phyloP scores from a whole-genome alignment of 1,140 invertebrate genomes.

The Drosophila nigrodunni region DNA sequence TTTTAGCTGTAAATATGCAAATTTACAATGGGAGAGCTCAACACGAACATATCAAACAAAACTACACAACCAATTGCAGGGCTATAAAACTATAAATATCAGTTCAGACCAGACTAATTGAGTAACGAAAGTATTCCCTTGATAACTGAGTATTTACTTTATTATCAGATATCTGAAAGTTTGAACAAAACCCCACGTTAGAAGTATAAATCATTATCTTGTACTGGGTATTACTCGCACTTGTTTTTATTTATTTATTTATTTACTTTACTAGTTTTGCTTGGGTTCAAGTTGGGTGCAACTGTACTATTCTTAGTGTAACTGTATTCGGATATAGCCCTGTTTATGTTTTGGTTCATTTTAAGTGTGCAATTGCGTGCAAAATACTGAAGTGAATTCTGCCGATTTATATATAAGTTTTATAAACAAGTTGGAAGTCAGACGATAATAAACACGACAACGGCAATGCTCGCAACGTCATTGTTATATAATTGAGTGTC shows the following conservation, averaged over 20 bases:
- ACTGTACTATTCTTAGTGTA: not conserved
- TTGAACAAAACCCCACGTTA: not conserved
- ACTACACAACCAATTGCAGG: too few species aligned
- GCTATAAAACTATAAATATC: too few species aligned
- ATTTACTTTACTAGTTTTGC: conserved; percentile 29
- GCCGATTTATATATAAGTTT: conserved; percentile 25
- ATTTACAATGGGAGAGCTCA: too few species aligned
- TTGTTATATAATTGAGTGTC: conserved; percentile 61
- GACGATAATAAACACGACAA: conserved; percentile 66
- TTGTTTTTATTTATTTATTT: conserved; percentile 50
- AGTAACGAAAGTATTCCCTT: not conserved
- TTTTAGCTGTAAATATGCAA: too few species aligned
- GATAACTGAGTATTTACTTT: not conserved
- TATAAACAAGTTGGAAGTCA: conserved; percentile 45
- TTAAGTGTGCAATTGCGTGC: conserved; percentile 41
- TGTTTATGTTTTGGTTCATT: conserved; percentile 18
- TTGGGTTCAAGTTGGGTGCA: conserved; percentile 13
- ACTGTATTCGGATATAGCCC: not conserved
- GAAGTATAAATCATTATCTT: conserved; percentile 20
- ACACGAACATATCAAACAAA: too few species aligned
- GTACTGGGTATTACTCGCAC: conserved; percentile 10
- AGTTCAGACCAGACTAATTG: conserved; percentile 1
- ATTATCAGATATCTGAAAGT: conserved; percentile 20
- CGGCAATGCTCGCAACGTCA: conserved; percentile 8
- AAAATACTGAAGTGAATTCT: conserved; percentile 25